Evolutionary conservation across 1,140 invertebrate species (phyloP), one percentile per base, ranked within the genome.

Genomic region (Tetramorium alpestre): DNA sequence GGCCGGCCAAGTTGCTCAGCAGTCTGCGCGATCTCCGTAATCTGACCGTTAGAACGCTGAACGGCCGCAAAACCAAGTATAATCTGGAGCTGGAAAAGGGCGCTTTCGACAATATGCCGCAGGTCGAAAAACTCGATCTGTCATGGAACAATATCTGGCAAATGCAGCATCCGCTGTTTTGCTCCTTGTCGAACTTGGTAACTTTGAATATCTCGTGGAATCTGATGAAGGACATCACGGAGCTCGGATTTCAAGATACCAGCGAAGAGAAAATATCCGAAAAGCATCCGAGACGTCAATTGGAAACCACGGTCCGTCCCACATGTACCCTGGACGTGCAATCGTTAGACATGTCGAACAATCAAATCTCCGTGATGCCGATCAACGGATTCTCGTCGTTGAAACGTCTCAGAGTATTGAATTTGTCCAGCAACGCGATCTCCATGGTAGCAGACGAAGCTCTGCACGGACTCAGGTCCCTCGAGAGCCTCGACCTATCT

Each of bases 81-180:
- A 97, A 97, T 91, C 96, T 98, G 88, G 97, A 98, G 92, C 96
- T 99, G 87, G 96, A 97, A 86, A 95, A 96, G 10, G 97, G 97
- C 77, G 97, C 97, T 82, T 98, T 98, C 93, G 95, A 95, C 33
- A 96, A 96, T 60, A 96, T 97, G 60, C 95, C 96, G 85, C 97
- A 98, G 92, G 95, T 98, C 91, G 97, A 98, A 95, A 96, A 97
- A 87, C 96, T 99, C 72, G 98, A 99, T 94, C 94, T 99, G 47
- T 98, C 98, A 91, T 97, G 96, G 89, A 99, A 99, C 93, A 98
- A 98, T 93, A 98, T 99, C 88, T 98, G 97, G 97, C 97, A 97
- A 22, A 97, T 99, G 92, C 98, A 98, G 1, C 97, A 98, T 89
- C 97, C 97, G 85, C 95, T 98, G 22, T 98, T 99, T 93, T 99